A percentile compares a stretch with the other conserved stretches of the same genome.
These are phyloP conservation scores for Drosophila nebulosa DNA, from an alignment of 1,140 invertebrate species.

Conservation along the genomic window DNA sequence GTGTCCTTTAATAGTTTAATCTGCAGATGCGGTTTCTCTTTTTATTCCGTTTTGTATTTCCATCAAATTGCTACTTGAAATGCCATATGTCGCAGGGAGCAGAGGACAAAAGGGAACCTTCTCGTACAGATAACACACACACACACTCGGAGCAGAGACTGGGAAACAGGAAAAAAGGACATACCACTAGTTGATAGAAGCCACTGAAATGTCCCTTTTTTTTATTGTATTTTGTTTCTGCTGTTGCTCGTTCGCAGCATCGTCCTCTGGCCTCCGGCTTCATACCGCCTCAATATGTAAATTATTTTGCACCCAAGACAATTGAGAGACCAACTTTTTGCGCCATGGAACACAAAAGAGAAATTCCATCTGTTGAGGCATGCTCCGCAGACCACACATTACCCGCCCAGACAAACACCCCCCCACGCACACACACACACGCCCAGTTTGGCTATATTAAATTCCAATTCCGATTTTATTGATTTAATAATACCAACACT, in stretches of 20 bases:
- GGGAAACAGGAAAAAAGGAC: conserved; percentile 1
- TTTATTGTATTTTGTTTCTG: not conserved
- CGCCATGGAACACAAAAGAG: conserved; percentile 34
- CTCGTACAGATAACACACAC: conserved; percentile 2
- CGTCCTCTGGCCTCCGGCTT: not conserved
- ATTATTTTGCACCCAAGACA: conserved; percentile 53
- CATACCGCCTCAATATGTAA: conserved; percentile 55
- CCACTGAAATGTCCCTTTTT: not conserved
- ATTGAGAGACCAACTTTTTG: conserved; percentile 50
- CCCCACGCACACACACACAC: not conserved
- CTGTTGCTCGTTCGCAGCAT: not conserved
- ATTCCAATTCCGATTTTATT: conserved; percentile 75
- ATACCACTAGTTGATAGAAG: conserved; percentile 28
- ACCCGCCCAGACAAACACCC: not conserved
- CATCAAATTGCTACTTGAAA: conserved; percentile 6
- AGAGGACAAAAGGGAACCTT: not conserved
- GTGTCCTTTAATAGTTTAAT: conserved; percentile 42
- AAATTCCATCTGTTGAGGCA: conserved; percentile 43
- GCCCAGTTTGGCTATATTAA: conserved; percentile 60
- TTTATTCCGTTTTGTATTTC: not conserved
- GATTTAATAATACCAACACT: conserved; percentile 38
- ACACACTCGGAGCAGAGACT: not conserved
- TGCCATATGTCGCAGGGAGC: not conserved
- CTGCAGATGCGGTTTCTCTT: conserved; percentile 18
- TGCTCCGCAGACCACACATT: not conserved